Evolutionary conservation across 2,113 vertebrate genomes (phyloP), one percentile per base, ranked within the genome.

Genomic region (Zapornia atra): DNA sequence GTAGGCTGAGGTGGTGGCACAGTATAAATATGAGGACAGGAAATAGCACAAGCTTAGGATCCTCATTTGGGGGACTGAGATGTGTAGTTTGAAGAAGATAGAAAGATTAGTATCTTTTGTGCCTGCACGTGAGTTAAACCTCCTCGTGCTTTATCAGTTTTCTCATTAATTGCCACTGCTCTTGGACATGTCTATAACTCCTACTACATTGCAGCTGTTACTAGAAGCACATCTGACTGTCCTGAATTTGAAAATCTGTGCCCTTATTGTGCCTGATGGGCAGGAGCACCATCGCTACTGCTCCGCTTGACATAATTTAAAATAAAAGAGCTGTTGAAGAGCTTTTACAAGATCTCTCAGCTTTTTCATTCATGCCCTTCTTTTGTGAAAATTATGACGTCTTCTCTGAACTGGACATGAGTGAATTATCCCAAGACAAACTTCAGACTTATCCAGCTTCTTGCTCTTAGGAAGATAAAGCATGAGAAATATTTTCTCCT

Each of bases 121-220:
- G 29, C 14, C 31, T 59, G 8, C 3, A 1, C 22, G 16, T 26
- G 51, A 61, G 22, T 29, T 61, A 70, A 31, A 91, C 1, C 10
- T 65, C 17, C 51, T 44, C 16, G 8, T n/a, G 1, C 28, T 3
- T 42, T 21, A 1, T 4, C 9, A 21, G 3, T 16, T 65, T 84
- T 59, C 33, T 48, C 28, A 66, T 44, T 59, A 70, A 31, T n/a
- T 73, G 29, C 9, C 5, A 5, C 20, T 17, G 26, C 15, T 1
- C 0, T 22, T 80, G 48, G 15, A 56, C 0, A 2, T 5, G 34
- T 12, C 22, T 40, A 10, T 22, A 68, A 28, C 8, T 71, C 16
- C 53, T 26, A 3, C 25, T 19, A 8, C 15, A 26, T 2, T 81
- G 26, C 51, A 61, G 20, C 6, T 72, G 8, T 36, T 78, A 26